Percentiles rank a stretch among this genome's conserved stretches.
Conservation (phyloP, 2,797 vertebrate species). For the Scyliorhinus canicula region DNA sequence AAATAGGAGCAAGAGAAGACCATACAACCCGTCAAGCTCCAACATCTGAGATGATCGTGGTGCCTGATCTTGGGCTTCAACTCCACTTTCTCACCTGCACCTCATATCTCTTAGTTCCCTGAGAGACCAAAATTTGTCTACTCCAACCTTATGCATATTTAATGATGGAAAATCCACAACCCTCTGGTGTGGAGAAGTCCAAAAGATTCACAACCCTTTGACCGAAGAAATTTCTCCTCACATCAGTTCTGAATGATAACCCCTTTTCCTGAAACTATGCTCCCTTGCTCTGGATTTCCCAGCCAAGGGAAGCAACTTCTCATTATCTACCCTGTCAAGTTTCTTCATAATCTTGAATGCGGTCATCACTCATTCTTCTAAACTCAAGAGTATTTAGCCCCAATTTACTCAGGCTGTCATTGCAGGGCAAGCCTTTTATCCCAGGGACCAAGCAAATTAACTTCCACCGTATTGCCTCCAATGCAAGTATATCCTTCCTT, state of each 20-base stretch:
- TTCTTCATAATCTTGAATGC: neutral
- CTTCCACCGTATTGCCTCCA: neutral
- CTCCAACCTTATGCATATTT: neutral
- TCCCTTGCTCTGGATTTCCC: neutral
- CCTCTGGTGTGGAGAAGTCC: neutral
- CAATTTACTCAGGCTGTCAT: neutral
- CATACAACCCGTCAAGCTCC: neutral
- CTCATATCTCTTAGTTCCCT: too few species aligned
- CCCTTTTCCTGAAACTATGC: neutral
- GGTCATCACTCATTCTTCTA: neutral
- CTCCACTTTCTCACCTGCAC: neutral
- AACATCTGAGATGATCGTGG: neutral
- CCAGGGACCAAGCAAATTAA: neutral
- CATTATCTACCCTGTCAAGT: neutral
- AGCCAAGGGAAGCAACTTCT: neutral
- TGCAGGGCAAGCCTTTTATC: neutral
- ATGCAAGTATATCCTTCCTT: neutral
- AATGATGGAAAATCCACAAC: neutral
- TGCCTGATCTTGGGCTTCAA: neutral
- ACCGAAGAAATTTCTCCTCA: neutral
- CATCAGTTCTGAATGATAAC: neutral
- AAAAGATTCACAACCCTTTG: neutral
- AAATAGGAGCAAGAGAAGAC: neutral
- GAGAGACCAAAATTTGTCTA: neutral
- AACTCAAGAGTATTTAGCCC: neutral